These are phyloP conservation scores for Cataglyphis rosenhaueri DNA, from an alignment of 2,888 invertebrate genomes.

Conservation along the genomic window DNA sequence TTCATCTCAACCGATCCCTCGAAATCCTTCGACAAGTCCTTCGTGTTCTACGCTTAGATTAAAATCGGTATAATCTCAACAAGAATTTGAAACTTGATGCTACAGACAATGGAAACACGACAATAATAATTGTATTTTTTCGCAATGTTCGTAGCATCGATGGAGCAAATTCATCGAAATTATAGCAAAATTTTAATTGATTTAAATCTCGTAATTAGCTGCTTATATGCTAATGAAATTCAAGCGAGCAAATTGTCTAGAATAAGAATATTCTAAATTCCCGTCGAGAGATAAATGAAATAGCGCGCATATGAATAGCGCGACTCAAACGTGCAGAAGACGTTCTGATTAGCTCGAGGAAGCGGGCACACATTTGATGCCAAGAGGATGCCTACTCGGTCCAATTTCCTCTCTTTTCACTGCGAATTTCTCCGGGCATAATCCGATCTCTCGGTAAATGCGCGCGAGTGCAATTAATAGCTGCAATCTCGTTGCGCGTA, in stretches of 20 bases:
- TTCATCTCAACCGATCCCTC: constrained; percentile 7
- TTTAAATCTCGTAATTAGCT: constrained; percentile 25
- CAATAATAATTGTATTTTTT: neutral
- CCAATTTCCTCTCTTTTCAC: constrained; percentile 54
- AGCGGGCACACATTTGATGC: constrained; percentile 23
- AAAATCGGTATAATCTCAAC: neutral
- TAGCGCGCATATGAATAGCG: neutral
- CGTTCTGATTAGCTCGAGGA: constrained; percentile 26
- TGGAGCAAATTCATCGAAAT: neutral
- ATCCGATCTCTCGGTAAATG: constrained; percentile 34
- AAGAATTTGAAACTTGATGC: neutral
- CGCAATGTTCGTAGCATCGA: neutral
- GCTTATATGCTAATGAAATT: constrained; percentile 14
- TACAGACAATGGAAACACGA: neutral
- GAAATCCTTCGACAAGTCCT: constrained; percentile 23
- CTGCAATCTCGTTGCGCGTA: constrained; percentile 50
- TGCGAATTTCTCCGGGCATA: constrained; percentile 42
- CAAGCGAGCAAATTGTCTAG: neutral
- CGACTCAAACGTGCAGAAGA: constrained; percentile 13
- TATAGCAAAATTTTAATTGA: neutral
- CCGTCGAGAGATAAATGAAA: neutral
- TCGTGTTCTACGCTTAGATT: neutral
- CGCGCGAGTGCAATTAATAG: constrained; percentile 45
- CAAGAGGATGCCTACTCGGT: constrained; percentile 36
- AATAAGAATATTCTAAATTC: constrained; percentile 21